Evolutionary conservation across 1,140 invertebrate species (phyloP), one percentile per base, ranked within the genome.

Genomic region (Dermatophagoides farinae): DNA sequence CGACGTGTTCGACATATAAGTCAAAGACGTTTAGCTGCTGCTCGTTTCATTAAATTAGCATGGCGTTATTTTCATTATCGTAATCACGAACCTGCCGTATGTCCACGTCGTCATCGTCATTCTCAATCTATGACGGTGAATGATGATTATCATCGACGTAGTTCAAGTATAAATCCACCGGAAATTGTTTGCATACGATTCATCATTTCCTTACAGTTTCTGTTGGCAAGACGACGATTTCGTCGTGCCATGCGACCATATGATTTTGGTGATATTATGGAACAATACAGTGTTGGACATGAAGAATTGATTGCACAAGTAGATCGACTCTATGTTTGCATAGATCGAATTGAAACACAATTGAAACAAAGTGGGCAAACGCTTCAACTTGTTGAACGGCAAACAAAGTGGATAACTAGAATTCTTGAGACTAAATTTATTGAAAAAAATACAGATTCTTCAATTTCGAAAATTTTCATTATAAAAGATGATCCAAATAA

Each of bases 251-350:
- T 91, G 68, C 87, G 90, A 73, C 89, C 89, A 16, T 93, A 93
- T 77, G 89, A 93, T 75, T 88, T 93, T 66, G 88, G 91, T 75
- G 89, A 93, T 74, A 88, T 93, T 64, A 91, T 93, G 69, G 88
- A 93, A 75, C 88, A 92, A 72, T 91, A 89, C 75, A 88, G 85
- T 50, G 86, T 86, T 61, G 87, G 87, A 55, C 86, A 92, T 74
- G 82, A 85, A 60, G 87, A 90, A 72, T 81, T 90, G 69, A 78
- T 89, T 65, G 81, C 82, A 67, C 74, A 86, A 72, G 85, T 88
- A 62, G 87, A 86, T 78, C 82, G 79, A 71, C 75, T 90, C 2
- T 23, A 55, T 12, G 1, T n/a, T 38, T 16, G 25, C 1, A 55
- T 55, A 4, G 31, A 31, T 31, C 31, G 31, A 4, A 2, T 31